Evolutionary conservation across 2,797 vertebrate species (phyloP).

Genomic region (Enteromius thamalakanensis): DNA sequence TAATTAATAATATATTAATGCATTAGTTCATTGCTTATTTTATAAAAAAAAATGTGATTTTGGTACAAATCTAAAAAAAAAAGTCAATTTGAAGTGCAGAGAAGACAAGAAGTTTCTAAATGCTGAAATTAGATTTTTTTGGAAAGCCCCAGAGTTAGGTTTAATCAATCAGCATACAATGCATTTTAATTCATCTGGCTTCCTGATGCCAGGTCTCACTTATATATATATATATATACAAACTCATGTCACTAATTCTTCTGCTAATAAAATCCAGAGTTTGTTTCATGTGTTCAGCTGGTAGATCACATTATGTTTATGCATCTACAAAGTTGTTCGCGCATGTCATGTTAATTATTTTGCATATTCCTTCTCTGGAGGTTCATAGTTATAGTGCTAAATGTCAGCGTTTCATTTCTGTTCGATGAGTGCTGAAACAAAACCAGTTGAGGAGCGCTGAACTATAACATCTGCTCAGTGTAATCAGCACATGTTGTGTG

Average conservation of each 20-base stretch:
- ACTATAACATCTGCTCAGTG: slow-evolving; percentile 12
- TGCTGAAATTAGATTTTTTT: slow-evolving; percentile 11
- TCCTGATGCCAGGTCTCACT: slow-evolving; percentile 1
- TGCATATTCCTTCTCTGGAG: not conserved
- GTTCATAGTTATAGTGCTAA: not conserved
- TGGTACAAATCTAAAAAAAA: not conserved
- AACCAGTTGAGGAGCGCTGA: not conserved
- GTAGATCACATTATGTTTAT: not conserved
- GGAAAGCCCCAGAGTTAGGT: not conserved
- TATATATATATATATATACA: not conserved
- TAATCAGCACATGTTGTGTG: slow-evolving; percentile 13
- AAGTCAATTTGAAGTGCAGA: not conserved
- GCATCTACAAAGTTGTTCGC: not conserved
- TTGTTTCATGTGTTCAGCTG: not conserved
- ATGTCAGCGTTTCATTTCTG: not conserved
- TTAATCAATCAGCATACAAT: not conserved
- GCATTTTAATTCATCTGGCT: slow-evolving; percentile 1
- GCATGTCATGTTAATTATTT: not conserved
- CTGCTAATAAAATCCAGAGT: not conserved
- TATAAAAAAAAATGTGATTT: not conserved
- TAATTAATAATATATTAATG: not conserved
- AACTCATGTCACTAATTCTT: not conserved
- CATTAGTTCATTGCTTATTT: not conserved
- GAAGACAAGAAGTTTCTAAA: not conserved
- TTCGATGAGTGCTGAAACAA: not conserved